Conservation (phyloP, 2,888 invertebrate species). For the Lycocerus yunnanus region DNA sequence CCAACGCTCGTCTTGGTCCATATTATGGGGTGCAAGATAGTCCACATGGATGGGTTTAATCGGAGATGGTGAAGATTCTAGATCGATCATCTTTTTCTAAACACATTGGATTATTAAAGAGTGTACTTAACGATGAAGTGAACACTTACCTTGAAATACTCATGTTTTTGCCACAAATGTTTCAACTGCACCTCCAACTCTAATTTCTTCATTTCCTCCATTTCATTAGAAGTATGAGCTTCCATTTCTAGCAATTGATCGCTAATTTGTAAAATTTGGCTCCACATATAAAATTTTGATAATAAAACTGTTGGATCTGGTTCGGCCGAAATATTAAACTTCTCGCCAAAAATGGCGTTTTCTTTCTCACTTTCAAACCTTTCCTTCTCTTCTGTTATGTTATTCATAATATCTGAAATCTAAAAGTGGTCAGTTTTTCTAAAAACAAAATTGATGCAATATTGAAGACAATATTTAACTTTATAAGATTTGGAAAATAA, state of each 20-base stretch:
- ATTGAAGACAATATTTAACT: too few species aligned
- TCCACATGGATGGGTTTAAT: slow-evolving; percentile 19
- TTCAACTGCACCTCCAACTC: not conserved
- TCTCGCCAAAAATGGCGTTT: not conserved
- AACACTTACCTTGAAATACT: not conserved
- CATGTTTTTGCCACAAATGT: not conserved
- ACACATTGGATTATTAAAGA: not conserved
- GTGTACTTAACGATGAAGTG: not conserved
- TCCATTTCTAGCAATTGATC: not conserved
- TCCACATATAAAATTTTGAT: not conserved
- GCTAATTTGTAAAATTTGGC: not conserved
- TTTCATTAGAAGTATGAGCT: not conserved
- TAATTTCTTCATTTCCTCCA: not conserved
- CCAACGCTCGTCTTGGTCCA: slow-evolving; percentile 45
- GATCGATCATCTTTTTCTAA: not conserved
- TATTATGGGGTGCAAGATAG: slow-evolving; percentile 36
- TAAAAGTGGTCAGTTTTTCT: not conserved
- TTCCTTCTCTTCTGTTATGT: not conserved
- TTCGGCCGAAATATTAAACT: not conserved
- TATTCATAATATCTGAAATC: not conserved
- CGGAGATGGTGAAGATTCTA: not conserved
- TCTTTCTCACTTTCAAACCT: not conserved
- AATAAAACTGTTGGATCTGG: not conserved
- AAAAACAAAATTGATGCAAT: too few species aligned
- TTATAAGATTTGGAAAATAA: too few species aligned